Base-by-base conservation (phyloP, 2,113 vertebrate species). In the Charadrius vociferus region DNA sequence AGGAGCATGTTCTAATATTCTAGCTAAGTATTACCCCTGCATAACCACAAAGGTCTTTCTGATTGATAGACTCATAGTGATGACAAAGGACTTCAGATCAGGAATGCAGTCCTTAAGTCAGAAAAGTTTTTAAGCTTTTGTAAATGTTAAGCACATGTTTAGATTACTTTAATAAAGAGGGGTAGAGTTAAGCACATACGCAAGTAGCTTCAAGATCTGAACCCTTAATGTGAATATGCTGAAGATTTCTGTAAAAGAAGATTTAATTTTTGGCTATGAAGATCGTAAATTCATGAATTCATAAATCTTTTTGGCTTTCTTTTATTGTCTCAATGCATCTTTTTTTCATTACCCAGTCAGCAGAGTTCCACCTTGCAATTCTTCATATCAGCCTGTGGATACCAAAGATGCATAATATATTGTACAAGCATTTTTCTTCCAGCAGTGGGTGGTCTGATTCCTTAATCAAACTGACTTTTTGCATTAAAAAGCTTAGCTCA, bases 401-500 rank as follows among this genome's bases (percentile, higher is more conserved):
- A 82, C n/a, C 29, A 61, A 74, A 95, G 61, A 78, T 53, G 32
- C 14, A 47, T 88, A 86, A 96, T 92, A 95, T 41, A 93, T 27
- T 5, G 20, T 43, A 68, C 36, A 20, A 80, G 17, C 9, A 86
- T 88, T 95, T 97, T 67, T 93, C 30, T 96, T 96, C 61, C n/a
- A 89, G 70, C 27, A 77, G 53, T 66, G 29, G 65, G 67, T 87
- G 50, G n/a, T 94, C 75, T 78, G 27, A 85, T 92, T 77, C 79
- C 14, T 93, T 89, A 91, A 95, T 77, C 58, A 94, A 95, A 50
- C 11, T 63, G 65, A 90, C 59, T 95, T 89, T 93, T 90, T 91
- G 24, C 43, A 89, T 85, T 95, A 90, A 84, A 95, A 86, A 90
- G 20, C 62, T 95, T 81, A 93, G 36, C 47, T 93, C 65, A 93